Conservation (phyloP, 2,888 invertebrate genomes). For the Acrobasis consociella region DNA sequence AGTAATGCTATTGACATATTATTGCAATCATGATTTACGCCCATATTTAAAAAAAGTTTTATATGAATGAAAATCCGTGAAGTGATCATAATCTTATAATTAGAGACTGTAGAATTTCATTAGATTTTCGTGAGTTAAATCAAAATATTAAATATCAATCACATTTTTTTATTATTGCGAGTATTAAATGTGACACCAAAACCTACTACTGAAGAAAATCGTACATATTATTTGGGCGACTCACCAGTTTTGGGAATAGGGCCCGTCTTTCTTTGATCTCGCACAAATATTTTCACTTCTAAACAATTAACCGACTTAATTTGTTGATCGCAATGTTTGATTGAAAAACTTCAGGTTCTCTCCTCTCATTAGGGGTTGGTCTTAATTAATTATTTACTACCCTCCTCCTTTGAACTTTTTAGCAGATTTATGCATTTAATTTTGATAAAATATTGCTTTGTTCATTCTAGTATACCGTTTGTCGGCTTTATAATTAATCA, state of each 20-base stretch:
- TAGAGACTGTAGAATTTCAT: too few species aligned
- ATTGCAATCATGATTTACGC: too few species aligned
- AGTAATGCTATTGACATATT: too few species aligned
- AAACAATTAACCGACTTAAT: conserved; percentile 11
- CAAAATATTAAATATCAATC: too few species aligned
- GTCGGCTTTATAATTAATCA: not conserved
- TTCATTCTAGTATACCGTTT: conserved; percentile 2
- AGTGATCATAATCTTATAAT: too few species aligned
- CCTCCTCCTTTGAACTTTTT: conserved; percentile 31
- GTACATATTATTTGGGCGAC: not conserved
- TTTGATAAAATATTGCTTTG: conserved; percentile 11
- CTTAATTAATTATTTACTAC: conserved; percentile 42
- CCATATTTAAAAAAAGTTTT: too few species aligned
- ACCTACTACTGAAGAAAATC: too few species aligned
- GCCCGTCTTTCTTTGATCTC: conserved; percentile 2
- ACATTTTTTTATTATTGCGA: too few species aligned
- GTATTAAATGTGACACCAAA: too few species aligned
- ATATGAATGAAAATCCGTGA: too few species aligned
- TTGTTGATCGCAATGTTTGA: conserved; percentile 27
- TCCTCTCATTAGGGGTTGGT: conserved; percentile 27
- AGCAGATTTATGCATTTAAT: conserved; percentile 31
- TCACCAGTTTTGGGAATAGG: not conserved
- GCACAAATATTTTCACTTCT: conserved; percentile 7
- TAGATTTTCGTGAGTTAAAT: too few species aligned
- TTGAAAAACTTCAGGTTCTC: conserved; percentile 41